phyloP scores from a whole-genome alignment of 2,797 vertebrate genomes.

The Cynopterus sphinx region DNA sequence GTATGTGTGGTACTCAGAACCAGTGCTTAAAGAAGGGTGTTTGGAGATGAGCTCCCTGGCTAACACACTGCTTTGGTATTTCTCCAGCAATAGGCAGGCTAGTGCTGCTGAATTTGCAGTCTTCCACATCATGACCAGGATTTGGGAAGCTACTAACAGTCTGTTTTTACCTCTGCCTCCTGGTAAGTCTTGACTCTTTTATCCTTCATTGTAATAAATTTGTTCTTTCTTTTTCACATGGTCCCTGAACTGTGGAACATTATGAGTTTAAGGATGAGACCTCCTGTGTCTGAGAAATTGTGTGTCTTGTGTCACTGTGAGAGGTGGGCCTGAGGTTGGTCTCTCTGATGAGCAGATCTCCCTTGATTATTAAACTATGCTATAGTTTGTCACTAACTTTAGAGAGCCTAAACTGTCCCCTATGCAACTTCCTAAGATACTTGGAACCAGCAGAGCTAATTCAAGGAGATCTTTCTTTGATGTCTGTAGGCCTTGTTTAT shows the following conservation, averaged over 20 bases:
- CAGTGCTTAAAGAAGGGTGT: not conserved
- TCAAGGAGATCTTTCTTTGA: not conserved
- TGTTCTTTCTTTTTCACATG: not conserved
- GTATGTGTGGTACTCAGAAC: not conserved
- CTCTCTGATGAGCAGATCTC: not conserved
- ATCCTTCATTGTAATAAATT: not conserved
- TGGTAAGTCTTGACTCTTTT: conserved; percentile 84
- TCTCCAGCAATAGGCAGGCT: conserved; percentile 85
- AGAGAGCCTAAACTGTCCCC: not conserved
- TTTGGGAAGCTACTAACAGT: conserved; percentile 91
- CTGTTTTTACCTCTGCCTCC: conserved; percentile 95
- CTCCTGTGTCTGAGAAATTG: not conserved
- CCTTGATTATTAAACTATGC: not conserved
- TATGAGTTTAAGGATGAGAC: not conserved
- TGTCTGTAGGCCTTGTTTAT: not conserved
- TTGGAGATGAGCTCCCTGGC: rapidly evolving
- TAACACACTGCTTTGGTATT: not conserved
- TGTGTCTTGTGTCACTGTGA: not conserved
- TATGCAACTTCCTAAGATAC: not conserved
- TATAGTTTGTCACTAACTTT: not conserved
- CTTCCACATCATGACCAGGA: conserved; percentile 94
- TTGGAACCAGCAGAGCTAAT: not conserved
- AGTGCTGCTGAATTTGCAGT: conserved; percentile 88
- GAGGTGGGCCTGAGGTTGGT: not conserved
- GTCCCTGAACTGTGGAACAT: not conserved